Base-by-base conservation (phyloP, 2,888 invertebrate species). In the Lottia gigantea region DNA sequence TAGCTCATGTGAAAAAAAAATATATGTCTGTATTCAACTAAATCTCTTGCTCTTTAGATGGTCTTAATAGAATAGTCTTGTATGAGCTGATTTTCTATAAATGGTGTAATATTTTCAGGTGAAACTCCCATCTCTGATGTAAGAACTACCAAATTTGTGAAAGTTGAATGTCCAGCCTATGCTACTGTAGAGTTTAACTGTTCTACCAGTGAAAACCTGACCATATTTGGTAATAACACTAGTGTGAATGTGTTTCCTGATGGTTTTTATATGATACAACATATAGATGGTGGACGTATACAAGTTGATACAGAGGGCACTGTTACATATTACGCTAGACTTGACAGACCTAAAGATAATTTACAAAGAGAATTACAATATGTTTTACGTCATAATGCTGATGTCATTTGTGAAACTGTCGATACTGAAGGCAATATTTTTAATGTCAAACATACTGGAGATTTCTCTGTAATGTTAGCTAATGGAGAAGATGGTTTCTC, bases 111-210 rank as follows among this genome's bases (percentile, higher is more conserved):
- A 61, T 62, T 71, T 66, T 31, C 71, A 80, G 79, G 76, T 45
- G 80, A 79, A 64, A 72, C 74, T 6, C 71, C 76, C 45, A 74
- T 76, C 25, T 76, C 73, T 63, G 78, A 80, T 40, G 73, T 74
- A 0, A 76, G 79, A 69, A 79, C 80, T 7, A 75, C 85, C 25
- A 83, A 85, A 77, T 85, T 85, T 79, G 83, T 87, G 45, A 84
- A 83, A 72, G 83, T 88, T 16, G 88, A 88, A 75, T 88, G 88
- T 76, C 87, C 86, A 14, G 86, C 86, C 14, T 88, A 82, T 78
- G 87, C 88, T 55, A 87, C 88, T 14, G 82, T 87, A 26, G 85
- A 86, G 77, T 88, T 88, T 75, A 87, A 88, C 76, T 81, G 81
- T 67, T 74, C 79, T 45, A 83, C 85, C 4, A 83, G 85, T 71